phyloP scores from a whole-genome alignment of 2,113 vertebrate species.

The Pomatorhinus ruficollis region DNA sequence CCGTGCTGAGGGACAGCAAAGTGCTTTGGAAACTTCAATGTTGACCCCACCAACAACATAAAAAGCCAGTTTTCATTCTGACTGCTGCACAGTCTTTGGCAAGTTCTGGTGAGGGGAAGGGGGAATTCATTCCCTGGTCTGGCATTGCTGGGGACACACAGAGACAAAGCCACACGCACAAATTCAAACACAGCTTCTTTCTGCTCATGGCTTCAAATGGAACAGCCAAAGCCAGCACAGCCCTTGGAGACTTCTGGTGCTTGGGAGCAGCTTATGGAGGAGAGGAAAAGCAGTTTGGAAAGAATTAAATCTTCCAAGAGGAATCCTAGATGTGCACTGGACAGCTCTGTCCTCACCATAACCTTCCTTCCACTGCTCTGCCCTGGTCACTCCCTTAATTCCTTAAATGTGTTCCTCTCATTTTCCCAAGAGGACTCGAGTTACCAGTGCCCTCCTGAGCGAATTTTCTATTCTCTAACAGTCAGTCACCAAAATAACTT shows the following conservation, averaged over 20 bases:
- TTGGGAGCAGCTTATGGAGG: background rate
- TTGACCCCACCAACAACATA: background rate
- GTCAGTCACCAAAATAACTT: constrained; percentile 6
- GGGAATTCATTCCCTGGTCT: background rate
- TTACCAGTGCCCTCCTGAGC: background rate
- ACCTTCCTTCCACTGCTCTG: background rate
- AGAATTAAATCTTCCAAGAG: background rate
- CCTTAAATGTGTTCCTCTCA: background rate
- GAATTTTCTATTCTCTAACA: background rate
- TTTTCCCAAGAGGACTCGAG: background rate
- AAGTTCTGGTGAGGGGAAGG: background rate
- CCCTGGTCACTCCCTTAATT: background rate
- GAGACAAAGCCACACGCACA: background rate
- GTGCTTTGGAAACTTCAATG: background rate
- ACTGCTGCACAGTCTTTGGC: too few species aligned
- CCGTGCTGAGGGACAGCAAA: background rate
- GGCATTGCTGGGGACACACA: background rate
- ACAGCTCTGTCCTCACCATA: background rate
- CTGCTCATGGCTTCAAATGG: accelerated
- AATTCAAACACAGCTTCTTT: background rate
- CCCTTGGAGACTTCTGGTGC: background rate
- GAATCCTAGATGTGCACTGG: background rate
- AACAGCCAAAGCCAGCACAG: too few species aligned
- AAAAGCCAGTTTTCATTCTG: background rate
- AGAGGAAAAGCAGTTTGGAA: background rate